A percentile compares a stretch with the other conserved stretches of the same genome.
phyloP scores from a whole-genome alignment of 2,888 invertebrate genomes.

The Tetragonula carbonaria region DNA sequence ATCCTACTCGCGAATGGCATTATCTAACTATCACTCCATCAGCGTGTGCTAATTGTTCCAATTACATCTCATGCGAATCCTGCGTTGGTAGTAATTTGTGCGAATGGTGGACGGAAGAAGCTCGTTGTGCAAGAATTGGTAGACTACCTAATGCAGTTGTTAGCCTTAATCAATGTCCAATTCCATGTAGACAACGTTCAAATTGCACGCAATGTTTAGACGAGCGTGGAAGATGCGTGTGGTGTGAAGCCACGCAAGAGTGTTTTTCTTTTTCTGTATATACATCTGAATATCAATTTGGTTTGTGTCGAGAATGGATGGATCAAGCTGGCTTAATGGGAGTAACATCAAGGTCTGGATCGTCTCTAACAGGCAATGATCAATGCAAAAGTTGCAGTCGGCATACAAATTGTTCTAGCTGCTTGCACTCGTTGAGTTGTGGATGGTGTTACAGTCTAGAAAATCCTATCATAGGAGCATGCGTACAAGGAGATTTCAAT shows the following conservation, averaged over 20 bases:
- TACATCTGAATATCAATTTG: constrained; percentile 97
- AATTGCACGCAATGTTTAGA: constrained; percentile 94
- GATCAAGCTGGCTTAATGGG: constrained; percentile 88
- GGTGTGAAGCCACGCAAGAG: constrained; percentile 96
- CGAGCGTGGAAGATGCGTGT: constrained; percentile 95
- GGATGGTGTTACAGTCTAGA: constrained; percentile 97
- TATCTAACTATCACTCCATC: constrained; percentile 93
- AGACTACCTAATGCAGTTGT: constrained; percentile 89
- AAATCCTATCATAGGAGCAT: constrained; percentile 94
- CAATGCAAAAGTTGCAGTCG: constrained; percentile 93
- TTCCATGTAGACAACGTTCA: constrained; percentile 91
- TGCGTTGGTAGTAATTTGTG: constrained; percentile 91
- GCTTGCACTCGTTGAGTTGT: constrained; percentile 93
- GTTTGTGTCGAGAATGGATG: constrained; percentile 96
- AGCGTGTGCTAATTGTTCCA: constrained; percentile 94
- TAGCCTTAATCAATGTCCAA: constrained; percentile 89
- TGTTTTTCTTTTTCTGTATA: constrained; percentile 98
- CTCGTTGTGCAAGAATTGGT: constrained; percentile 92
- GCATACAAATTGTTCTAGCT: constrained; percentile 91
- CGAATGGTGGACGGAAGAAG: constrained; percentile 97
- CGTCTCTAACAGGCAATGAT: constrained; percentile 83
- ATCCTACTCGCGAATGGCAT: constrained; percentile 88
- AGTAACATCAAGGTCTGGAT: constrained; percentile 79
- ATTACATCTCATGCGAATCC: constrained; percentile 94
- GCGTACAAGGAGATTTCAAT: constrained; percentile 94